Evolutionary conservation across 2,888 invertebrate genomes (phyloP).

Genomic region (Tupiocoris notatus): DNA sequence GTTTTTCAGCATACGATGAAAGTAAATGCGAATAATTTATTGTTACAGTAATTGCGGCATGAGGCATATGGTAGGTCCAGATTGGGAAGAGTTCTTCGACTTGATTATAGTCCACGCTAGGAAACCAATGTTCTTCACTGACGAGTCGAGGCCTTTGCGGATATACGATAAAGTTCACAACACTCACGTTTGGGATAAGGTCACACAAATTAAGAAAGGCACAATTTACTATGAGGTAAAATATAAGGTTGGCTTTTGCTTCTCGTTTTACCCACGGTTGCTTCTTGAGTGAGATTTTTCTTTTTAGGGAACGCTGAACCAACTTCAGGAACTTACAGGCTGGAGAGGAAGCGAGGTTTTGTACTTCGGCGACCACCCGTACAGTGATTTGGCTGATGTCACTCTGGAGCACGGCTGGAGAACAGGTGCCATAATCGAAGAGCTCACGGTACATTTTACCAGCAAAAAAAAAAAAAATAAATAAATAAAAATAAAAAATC

Average conservation of each 20-base stretch:
- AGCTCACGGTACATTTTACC: constrained; percentile 89
- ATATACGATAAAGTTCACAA: constrained; percentile 78
- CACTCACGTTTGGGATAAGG: constrained; percentile 88
- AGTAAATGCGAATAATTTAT: background rate
- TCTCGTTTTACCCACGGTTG: too few species aligned
- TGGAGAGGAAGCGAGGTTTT: constrained; percentile 90
- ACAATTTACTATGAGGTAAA: constrained; percentile 89
- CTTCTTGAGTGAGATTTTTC: background rate
- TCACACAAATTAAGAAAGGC: constrained; percentile 80
- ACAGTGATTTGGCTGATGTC: constrained; percentile 94
- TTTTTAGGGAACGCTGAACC: constrained; percentile 83
- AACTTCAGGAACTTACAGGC: constrained; percentile 86
- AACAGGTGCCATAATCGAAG: constrained; percentile 95
- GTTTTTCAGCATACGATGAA: background rate
- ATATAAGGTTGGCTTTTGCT: too few species aligned
- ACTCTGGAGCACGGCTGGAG: constrained; percentile 95
- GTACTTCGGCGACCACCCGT: constrained; percentile 98
- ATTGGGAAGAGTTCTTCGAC: constrained; percentile 91
- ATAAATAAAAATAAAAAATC: background rate
- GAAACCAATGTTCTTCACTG: constrained; percentile 95
- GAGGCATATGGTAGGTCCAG: constrained; percentile 79
- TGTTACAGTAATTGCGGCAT: constrained; percentile 79
- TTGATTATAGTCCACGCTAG: constrained; percentile 92
- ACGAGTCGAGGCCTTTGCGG: constrained; percentile 84
- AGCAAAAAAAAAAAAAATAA: too few species aligned